These are phyloP conservation scores for Prolemur simus DNA, from an alignment of 2,113 vertebrate species.

Conservation along the genomic window DNA sequence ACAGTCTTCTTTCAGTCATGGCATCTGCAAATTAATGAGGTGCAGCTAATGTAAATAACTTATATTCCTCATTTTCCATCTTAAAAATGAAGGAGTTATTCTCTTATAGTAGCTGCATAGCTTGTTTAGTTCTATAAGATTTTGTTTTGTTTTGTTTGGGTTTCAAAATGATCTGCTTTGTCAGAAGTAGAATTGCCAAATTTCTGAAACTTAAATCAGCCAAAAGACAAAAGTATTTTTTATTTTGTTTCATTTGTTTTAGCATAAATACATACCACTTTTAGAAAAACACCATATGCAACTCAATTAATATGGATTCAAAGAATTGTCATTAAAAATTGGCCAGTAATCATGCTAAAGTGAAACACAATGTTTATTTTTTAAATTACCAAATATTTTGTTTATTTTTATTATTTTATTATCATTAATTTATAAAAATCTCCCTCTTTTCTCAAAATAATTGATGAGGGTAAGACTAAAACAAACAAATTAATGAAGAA, in stretches of 20 bases:
- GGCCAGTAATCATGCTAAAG: background rate
- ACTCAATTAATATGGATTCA: background rate
- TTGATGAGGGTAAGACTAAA: slow-evolving; percentile 25
- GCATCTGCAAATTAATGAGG: background rate
- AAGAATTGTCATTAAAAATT: background rate
- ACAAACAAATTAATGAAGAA: background rate
- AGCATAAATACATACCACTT: background rate
- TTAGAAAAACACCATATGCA: background rate
- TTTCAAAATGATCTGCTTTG: background rate
- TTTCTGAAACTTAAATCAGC: background rate
- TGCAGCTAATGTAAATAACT: background rate
- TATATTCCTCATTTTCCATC: background rate
- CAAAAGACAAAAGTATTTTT: background rate
- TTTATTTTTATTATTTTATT: background rate
- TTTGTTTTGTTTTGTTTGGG: background rate
- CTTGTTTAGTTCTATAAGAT: background rate
- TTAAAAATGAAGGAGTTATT: background rate
- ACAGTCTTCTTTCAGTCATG: background rate
- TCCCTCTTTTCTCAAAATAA: background rate
- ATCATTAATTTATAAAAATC: background rate
- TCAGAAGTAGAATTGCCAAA: background rate
- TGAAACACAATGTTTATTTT: slow-evolving; percentile 11
- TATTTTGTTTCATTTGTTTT: background rate
- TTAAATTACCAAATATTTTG: background rate
- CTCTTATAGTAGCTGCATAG: background rate